Evolutionary conservation across 2,888 invertebrate species (phyloP), one percentile per base, ranked within the genome.

Genomic region (Coelopa pilipes): DNA sequence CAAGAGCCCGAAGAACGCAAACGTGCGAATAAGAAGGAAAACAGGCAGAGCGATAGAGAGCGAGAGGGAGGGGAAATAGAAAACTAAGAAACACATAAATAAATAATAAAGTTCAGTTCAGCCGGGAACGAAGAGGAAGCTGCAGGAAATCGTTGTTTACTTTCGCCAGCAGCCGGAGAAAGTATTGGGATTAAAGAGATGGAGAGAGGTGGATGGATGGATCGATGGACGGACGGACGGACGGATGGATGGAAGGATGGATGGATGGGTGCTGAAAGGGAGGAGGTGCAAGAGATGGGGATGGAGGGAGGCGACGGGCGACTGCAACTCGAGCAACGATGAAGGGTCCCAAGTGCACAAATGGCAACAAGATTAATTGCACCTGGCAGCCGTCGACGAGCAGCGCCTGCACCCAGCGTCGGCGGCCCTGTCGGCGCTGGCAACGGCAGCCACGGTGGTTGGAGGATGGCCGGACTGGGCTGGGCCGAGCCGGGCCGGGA

Each of bases 361-460:
- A 63, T 45, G 15, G 47, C 46, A 63, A 0, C 63, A 63, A 63
- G 65, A 65, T 65, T 65, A 65, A 65, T 65, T 65, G 46, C 65
- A 46, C 15, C 46, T 46, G 47, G 47, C 45, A 65, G 46, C 17
- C 46, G 17, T 17, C 45, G 47, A 63, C 9, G n/a, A 63, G 17
- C n/a, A n/a, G n/a, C n/a, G n/a, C n/a, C 34, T 34, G 34, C 34
- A 34, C 2, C 34, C 34, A 7, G n/a, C 15, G 19, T 45, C 45
- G 13, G 11, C 45, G 17, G 19, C 7, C 60, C n/a, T 21, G 13
- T n/a, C 10, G 4, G 46, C 65, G 46, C 12, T 19, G 46, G 46
- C n/a, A 65, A 65, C 34, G 34, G 2, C 34, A 34, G 34, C 34
- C 34, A 34, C 2, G 34, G 34, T 7, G 34, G 34, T 2, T 4